Conservation (phyloP, 2,113 vertebrate species). For the Turnix velox region DNA sequence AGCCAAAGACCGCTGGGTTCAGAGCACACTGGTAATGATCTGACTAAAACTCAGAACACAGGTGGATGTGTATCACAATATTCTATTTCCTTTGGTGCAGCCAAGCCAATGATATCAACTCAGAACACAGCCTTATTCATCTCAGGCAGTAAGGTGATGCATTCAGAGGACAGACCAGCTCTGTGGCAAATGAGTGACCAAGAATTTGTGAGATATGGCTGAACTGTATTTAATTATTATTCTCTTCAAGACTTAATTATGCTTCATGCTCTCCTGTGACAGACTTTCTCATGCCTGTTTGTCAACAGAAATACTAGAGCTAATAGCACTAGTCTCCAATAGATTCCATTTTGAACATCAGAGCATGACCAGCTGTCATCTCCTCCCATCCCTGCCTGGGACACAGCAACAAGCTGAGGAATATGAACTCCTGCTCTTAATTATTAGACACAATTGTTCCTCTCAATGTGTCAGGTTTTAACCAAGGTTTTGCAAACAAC, state of each 20-base stretch:
- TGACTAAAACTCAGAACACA: neutral
- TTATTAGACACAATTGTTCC: neutral
- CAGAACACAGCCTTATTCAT: neutral
- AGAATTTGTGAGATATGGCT: neutral
- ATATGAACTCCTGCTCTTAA: neutral
- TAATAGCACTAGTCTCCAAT: constrained; percentile 9
- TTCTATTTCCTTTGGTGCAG: neutral
- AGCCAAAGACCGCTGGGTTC: neutral
- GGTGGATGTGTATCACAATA: neutral
- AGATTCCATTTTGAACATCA: constrained; percentile 23
- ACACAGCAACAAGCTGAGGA: neutral
- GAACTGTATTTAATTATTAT: neutral
- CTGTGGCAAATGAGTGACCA: neutral
- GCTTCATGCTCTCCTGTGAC: neutral
- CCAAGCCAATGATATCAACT: neutral
- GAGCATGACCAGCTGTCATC: neutral
- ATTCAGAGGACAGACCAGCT: neutral
- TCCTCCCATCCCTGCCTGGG: neutral
- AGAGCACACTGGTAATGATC: neutral
- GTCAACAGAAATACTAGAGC: neutral
- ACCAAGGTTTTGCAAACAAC: neutral
- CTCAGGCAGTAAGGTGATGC: neutral
- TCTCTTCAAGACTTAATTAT: constrained; percentile 37
- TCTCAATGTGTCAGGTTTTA: neutral
- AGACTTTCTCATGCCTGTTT: neutral